Conservation (phyloP, 2,113 vertebrate genomes). For the Echinops telfairi region DNA sequence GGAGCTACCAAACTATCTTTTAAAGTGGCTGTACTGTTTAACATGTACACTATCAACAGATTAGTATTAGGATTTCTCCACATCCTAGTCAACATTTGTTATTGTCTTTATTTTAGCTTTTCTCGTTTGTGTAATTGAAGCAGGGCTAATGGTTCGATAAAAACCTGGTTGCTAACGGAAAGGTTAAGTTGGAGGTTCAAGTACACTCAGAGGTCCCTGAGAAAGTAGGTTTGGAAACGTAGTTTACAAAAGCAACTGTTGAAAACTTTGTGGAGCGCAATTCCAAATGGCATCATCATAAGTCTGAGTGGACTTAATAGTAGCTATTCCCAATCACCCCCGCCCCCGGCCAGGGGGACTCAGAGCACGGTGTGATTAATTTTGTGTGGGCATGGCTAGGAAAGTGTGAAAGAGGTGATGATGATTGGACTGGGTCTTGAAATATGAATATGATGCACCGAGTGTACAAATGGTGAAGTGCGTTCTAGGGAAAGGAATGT, state of each 20-base stretch:
- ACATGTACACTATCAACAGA: background rate
- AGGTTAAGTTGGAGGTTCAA: background rate
- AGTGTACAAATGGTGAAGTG: background rate
- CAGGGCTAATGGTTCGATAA: background rate
- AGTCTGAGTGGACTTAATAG: background rate
- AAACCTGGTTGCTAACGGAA: background rate
- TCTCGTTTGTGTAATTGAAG: background rate
- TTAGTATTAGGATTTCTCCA: background rate
- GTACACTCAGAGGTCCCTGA: background rate
- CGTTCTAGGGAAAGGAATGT: background rate
- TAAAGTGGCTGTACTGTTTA: background rate
- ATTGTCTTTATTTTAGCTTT: background rate
- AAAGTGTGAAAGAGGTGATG: background rate
- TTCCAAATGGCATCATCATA: background rate
- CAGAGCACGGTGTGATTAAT: constrained; percentile 12
- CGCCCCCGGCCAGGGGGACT: background rate
- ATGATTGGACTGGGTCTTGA: background rate
- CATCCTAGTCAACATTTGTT: background rate
- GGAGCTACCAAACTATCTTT: background rate
- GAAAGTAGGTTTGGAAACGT: background rate
- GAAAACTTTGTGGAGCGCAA: background rate
- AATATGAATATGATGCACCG: background rate
- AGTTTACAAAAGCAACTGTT: background rate
- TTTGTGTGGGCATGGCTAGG: background rate
- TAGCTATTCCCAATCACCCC: too few relatives aligned